A percentile compares a stretch with the other conserved stretches of the same genome.
phyloP scores from a whole-genome alignment of 1,140 invertebrate genomes.

The Phenacoccus solenopsis region DNA sequence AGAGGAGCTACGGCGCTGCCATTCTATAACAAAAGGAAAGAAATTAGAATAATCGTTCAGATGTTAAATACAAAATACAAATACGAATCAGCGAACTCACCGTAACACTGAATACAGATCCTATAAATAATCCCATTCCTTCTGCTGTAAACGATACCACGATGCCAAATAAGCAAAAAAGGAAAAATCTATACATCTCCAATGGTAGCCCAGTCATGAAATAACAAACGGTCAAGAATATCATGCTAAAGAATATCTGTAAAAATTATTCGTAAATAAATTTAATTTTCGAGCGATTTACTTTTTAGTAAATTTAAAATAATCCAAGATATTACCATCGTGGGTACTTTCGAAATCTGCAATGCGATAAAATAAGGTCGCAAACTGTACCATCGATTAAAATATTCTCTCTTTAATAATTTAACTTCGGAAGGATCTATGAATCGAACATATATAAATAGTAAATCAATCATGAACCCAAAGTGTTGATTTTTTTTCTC shows the following conservation, averaged over 20 bases:
- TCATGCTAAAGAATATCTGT: constrained; percentile 39
- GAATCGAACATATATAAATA: constrained; percentile 21
- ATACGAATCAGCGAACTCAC: constrained; percentile 36
- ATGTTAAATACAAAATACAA: not conserved
- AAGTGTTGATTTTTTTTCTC: too few species aligned
- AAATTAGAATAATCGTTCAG: not conserved
- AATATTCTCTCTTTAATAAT: constrained; percentile 63
- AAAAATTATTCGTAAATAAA: constrained; percentile 18
- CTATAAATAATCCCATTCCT: constrained; percentile 47
- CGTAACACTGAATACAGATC: constrained; percentile 47
- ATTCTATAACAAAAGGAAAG: constrained; percentile 37
- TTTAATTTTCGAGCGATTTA: not conserved
- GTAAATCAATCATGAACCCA: not conserved
- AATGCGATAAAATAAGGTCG: constrained; percentile 65
- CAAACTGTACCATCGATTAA: constrained; percentile 71
- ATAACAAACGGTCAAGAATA: constrained; percentile 45
- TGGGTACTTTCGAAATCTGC: constrained; percentile 50
- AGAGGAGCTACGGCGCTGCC: constrained; percentile 48
- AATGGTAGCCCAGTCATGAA: constrained; percentile 44
- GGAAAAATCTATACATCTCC: constrained; percentile 37
- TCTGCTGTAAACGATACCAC: constrained; percentile 44
- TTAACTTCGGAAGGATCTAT: constrained; percentile 66
- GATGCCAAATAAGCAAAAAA: constrained; percentile 43
- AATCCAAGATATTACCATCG: constrained; percentile 32
- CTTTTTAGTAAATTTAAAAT: not conserved